Evolutionary conservation across 2,888 invertebrate genomes (phyloP).

Genomic region (Aspidiotus destructor): DNA sequence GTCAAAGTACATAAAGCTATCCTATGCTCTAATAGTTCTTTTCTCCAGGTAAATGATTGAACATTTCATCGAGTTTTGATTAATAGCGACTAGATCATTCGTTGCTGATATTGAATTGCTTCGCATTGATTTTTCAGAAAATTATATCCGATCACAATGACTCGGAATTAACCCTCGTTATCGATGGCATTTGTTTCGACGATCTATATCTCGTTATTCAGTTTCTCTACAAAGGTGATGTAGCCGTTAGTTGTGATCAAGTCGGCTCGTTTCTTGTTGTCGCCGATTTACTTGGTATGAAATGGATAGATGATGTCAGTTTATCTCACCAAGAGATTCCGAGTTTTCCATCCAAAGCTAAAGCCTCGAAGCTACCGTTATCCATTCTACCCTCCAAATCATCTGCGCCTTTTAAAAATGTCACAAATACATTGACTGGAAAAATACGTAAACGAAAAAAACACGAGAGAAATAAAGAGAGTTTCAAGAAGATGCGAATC

Average conservation of each 20-base stretch:
- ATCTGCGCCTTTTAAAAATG: conserved; percentile 3
- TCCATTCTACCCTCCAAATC: neutral
- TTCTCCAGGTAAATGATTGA: conserved; percentile 17
- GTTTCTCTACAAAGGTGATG: conserved; percentile 21
- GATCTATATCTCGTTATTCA: conserved; percentile 21
- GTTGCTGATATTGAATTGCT: neutral
- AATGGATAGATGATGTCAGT: conserved; percentile 17
- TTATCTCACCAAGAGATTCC: neutral
- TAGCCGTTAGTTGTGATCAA: neutral
- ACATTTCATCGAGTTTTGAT: neutral
- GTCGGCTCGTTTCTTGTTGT: conserved; percentile 23
- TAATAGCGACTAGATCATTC: neutral
- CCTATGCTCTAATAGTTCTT: conserved; percentile 23
- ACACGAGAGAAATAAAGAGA: conserved; percentile 12
- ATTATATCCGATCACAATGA: conserved; percentile 19
- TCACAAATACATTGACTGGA: conserved; percentile 11
- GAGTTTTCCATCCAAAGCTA: neutral
- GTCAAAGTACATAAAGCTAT: conserved; percentile 25
- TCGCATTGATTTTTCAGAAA: conserved; percentile 12
- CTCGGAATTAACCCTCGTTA: conserved; percentile 13
- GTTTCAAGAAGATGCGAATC: conserved; percentile 10
- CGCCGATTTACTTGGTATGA: conserved; percentile 21
- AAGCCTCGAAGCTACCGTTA: neutral
- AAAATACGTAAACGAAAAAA: conserved; percentile 21
- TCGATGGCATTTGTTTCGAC: conserved; percentile 22